Evolutionary conservation across 2,113 vertebrate species (phyloP).

Genomic region (Equus quagga): DNA sequence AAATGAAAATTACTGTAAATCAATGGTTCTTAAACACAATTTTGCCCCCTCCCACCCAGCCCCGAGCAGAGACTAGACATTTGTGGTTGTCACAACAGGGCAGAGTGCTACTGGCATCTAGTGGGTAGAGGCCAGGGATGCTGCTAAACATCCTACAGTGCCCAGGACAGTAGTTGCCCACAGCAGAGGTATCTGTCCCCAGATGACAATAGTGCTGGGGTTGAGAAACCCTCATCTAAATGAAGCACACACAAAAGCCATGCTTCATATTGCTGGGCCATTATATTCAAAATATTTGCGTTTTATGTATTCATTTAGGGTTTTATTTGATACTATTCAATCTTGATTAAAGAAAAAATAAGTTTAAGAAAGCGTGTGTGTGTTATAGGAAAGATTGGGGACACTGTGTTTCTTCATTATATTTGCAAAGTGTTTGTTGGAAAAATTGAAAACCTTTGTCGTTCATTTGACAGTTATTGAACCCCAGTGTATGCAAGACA

Average conservation of each 20-base stretch:
- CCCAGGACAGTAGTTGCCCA: accelerated
- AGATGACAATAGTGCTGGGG: accelerated
- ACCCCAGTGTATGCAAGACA: neutral
- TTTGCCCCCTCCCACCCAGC: neutral
- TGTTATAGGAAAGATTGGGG: neutral
- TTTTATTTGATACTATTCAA: neutral
- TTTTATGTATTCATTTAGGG: neutral
- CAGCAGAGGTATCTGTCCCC: accelerated
- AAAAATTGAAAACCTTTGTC: neutral
- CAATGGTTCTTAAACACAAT: neutral
- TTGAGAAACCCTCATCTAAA: neutral
- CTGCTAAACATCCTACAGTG: accelerated
- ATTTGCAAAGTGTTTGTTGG: neutral
- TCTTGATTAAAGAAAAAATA: neutral
- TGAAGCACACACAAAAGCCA: neutral
- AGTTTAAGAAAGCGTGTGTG: neutral
- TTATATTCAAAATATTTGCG: neutral
- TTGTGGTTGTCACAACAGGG: neutral
- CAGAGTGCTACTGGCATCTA: neutral
- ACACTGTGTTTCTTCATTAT: neutral
- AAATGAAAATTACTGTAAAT: neutral
- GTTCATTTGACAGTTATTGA: neutral
- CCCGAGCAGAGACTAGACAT: neutral
- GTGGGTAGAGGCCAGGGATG: no score
- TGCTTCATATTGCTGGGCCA: neutral